These are phyloP conservation scores for Miniopterus natalensis DNA, from an alignment of 2,113 vertebrate genomes.

Conservation along the genomic window DNA sequence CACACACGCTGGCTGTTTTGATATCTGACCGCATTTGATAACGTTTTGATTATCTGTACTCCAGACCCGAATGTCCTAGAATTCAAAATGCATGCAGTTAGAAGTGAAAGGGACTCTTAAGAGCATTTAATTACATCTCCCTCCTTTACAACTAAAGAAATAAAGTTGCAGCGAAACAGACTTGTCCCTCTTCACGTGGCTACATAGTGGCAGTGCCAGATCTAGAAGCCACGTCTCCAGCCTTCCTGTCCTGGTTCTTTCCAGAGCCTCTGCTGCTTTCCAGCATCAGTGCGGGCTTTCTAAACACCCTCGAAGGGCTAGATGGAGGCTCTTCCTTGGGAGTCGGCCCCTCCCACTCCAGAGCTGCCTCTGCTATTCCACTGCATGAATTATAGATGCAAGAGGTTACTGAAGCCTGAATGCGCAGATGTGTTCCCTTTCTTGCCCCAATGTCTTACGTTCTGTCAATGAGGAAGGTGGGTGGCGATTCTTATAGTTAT, in stretches of 20 bases:
- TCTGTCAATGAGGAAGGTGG: conserved; percentile 37
- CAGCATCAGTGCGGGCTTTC: not conserved
- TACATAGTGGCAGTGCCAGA: not conserved
- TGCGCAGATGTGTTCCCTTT: not conserved
- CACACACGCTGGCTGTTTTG: not conserved
- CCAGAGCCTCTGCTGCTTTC: not conserved
- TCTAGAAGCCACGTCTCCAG: not conserved
- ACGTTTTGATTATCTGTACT: not conserved
- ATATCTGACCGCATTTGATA: not conserved
- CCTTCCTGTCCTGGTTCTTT: not conserved
- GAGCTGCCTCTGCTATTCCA: conserved; percentile 28
- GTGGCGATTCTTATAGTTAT: not conserved
- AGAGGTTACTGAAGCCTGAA: conserved; percentile 45
- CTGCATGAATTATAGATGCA: conserved; percentile 63
- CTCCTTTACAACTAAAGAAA: conserved; percentile 27
- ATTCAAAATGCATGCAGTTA: conserved; percentile 45
- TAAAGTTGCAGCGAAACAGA: not conserved
- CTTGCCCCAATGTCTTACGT: conserved; percentile 6
- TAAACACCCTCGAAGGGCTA: not conserved
- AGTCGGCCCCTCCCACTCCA: conserved; percentile 28
- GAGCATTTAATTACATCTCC: not conserved
- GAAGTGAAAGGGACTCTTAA: conserved; percentile 11
- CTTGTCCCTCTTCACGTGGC: not conserved
- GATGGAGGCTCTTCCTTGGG: not conserved
- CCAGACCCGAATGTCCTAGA: conserved; percentile 5